Base-by-base conservation (phyloP, 1,140 invertebrate genomes). In the Anastatus disparis region DNA sequence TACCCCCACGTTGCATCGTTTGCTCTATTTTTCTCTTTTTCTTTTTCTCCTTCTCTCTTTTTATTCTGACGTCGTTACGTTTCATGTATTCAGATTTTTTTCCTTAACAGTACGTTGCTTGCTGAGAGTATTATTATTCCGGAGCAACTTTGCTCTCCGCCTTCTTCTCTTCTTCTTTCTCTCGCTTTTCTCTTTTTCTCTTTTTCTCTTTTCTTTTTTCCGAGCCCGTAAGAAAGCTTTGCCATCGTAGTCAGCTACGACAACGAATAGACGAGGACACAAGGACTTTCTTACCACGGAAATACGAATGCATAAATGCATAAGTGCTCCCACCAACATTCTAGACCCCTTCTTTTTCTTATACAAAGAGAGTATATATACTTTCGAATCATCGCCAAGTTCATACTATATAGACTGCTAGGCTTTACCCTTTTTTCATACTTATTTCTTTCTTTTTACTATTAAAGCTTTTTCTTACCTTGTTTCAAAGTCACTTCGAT, bases 271-370 rank as follows among this genome's bases (percentile, higher is more conserved):
- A 17, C 31, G 44, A 55, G 69, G 50, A 20, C 64, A 31, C 40
- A 62, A 61, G 66, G 75, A 69, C 75, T 78, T n/a, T 82, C 77
- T 82, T 81, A 77, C 74, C 64, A 75, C 80, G 78, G 80, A 86
- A 85, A 86, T 84, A 85, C 84, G 84, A 86, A 87, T 87, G 85
- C 82, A 87, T 87, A 86, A 87, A 86, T 87, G 84, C 83, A 85
- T 84, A 85, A 84, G 80, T 77, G 79, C 78, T 80, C 79, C 81
- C 77, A 78, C 81, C 78, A 73, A 70, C 59, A 38, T 26, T 38
- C 38, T 20, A 38, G 52, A 62, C 44, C 52, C 68, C 65, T 56
- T 26, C 61, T n/a, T n/a, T n/a, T n/a, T n/a, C n/a, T n/a, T n/a
- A 55, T 44, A 46, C 62, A 64, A 10, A n/a, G 15, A 29, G 52